phyloP scores from a whole-genome alignment of 2,113 vertebrate species.

The Neodontobutis hainanensis region DNA sequence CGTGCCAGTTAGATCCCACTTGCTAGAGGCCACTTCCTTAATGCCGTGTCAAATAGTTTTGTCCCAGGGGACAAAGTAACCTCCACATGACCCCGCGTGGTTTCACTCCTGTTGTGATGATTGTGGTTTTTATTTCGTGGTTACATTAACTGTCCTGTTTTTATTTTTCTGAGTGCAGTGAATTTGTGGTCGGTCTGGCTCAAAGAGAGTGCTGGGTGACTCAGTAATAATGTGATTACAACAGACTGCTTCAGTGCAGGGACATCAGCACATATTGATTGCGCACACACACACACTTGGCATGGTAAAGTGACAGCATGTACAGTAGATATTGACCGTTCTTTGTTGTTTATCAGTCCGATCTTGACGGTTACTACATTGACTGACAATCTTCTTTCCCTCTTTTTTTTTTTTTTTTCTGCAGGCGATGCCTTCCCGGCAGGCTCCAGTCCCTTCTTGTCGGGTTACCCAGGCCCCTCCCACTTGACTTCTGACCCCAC shows the following conservation, averaged over 20 bases:
- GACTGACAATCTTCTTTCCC: slow-evolving; percentile 21
- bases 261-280: slow-evolving; percentile 53
- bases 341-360: slow-evolving; percentile 17
- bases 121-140: slow-evolving; percentile 25
- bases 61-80: not conserved
- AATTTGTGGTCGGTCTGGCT: slow-evolving; percentile 52
- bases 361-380: slow-evolving; percentile 19
- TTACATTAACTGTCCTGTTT: slow-evolving; percentile 42
- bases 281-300: slow-evolving; percentile 1
- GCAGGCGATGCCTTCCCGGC: slow-evolving; percentile 82
- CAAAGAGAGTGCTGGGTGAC: slow-evolving; percentile 47
- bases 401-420: slow-evolving; percentile 15
- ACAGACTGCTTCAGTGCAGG: slow-evolving; percentile 21
- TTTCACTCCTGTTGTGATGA: slow-evolving; percentile 7
- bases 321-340: slow-evolving; percentile 14
- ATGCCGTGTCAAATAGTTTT: not conserved
- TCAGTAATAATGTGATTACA: slow-evolving; percentile 64
- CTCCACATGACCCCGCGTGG: not conserved
- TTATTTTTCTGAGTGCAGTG: slow-evolving; percentile 23
- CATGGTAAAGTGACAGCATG: slow-evolving; percentile 7
- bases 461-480: slow-evolving; percentile 81
- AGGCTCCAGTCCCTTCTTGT: slow-evolving; percentile 80
- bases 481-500: slow-evolving; percentile 78
- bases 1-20: not conserved
- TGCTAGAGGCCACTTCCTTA: not conserved